These are phyloP conservation scores for Drosophila borealis DNA, from an alignment of 2,888 invertebrate species.

Conservation along the genomic window DNA sequence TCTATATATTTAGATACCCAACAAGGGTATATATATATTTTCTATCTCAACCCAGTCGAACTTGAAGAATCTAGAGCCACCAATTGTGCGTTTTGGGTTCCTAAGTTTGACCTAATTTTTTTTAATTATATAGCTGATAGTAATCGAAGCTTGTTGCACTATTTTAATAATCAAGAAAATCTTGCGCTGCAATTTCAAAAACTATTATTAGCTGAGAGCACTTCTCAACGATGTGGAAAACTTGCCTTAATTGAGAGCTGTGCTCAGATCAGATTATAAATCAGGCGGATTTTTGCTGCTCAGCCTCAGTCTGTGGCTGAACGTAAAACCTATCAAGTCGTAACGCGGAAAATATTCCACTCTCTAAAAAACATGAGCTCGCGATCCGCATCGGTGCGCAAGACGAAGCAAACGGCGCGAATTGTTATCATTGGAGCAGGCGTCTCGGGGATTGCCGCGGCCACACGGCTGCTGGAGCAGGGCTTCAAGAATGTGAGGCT, in stretches of 20 bases:
- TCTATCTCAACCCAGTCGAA: too few relatives aligned
- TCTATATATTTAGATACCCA: too few relatives aligned
- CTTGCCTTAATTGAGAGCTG: background rate
- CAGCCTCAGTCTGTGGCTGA: slow-evolving; percentile 22
- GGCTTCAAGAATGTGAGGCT: slow-evolving; percentile 86
- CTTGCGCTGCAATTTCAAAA: background rate
- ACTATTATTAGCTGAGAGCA: background rate
- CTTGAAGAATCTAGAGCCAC: too few relatives aligned
- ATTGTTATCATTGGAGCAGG: slow-evolving; percentile 84
- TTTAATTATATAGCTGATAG: too few relatives aligned
- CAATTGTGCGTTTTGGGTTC: too few relatives aligned
- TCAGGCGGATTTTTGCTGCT: background rate
- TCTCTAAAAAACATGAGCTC: slow-evolving; percentile 22
- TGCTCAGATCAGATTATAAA: slow-evolving; percentile 20
- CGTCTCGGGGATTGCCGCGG: slow-evolving; percentile 84
- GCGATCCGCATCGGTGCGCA: slow-evolving; percentile 3
- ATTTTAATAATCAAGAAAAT: background rate
- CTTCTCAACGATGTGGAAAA: background rate
- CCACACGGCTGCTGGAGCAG: slow-evolving; percentile 82
- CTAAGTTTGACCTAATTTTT: background rate
- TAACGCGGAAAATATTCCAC: background rate
- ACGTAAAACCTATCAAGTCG: slow-evolving; percentile 7
- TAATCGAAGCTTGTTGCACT: too few relatives aligned
- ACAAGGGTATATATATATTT: too few relatives aligned
- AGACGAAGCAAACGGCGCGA: slow-evolving; percentile 66